Conservation (phyloP, 2,797 vertebrate genomes). For the Micromesistius poutassou region DNA sequence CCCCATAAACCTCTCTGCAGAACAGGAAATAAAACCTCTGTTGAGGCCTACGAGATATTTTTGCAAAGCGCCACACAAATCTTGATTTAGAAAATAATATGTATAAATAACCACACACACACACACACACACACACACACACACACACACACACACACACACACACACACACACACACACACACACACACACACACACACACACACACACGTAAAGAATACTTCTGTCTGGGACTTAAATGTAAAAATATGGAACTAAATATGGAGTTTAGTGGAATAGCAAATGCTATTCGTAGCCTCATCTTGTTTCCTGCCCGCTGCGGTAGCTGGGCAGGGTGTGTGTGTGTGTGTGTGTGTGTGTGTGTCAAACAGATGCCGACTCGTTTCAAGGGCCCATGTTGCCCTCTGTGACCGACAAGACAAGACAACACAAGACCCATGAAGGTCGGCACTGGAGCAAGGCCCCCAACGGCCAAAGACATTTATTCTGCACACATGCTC, state of each 20-base stretch:
- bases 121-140: neutral
- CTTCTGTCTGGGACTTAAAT: constrained; percentile 28
- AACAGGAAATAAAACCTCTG: constrained; percentile 41
- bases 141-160: no score
- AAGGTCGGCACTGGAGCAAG: constrained; percentile 49
- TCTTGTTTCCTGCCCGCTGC: constrained; percentile 48
- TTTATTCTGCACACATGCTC: constrained; percentile 24
- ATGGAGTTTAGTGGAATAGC: constrained; percentile 42
- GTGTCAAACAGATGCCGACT: constrained; percentile 55
- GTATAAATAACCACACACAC: constrained; percentile 9
- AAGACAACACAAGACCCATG: no score
- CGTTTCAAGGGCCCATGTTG: constrained; percentile 50
- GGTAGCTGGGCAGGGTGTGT: constrained; percentile 38
- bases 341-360: constrained; percentile 53
- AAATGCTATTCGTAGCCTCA: constrained; percentile 59
- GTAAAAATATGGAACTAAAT: neutral
- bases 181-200: neutral
- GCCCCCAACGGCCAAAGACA: constrained; percentile 42
- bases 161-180: constrained; percentile 5
- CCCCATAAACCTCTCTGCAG: constrained; percentile 40
- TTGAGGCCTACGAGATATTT: constrained; percentile 43
- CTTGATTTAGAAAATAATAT: constrained; percentile 46
- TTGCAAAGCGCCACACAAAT: constrained; percentile 48
- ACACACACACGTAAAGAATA: constrained; percentile 29
- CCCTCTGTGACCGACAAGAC: constrained; percentile 38